Conservation (phyloP, 2,113 vertebrate genomes). For the Progne subis region DNA sequence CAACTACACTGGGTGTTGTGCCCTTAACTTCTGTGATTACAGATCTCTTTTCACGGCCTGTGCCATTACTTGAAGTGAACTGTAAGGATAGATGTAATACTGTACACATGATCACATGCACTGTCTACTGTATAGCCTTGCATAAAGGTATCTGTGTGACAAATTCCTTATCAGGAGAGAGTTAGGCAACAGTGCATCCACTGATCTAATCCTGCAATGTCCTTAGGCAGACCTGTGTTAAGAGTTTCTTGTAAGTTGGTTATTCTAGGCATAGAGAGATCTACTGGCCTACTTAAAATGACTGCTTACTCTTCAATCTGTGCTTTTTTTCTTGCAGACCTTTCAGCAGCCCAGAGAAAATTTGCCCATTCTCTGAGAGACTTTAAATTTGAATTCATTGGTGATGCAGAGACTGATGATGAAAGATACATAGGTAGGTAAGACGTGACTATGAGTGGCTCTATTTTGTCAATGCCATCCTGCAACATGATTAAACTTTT, state of each 20-base stretch:
- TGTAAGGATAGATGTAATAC: not conserved
- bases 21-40: not conserved
- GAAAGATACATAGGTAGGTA: constrained; percentile 91
- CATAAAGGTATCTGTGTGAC: not conserved
- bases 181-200: not conserved
- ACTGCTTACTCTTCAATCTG: not conserved
- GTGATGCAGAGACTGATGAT: constrained; percentile 95
- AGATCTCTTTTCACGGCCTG: not conserved
- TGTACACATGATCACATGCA: not conserved
- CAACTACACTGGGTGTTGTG: not conserved
- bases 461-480: not conserved
- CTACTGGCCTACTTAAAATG: not conserved
- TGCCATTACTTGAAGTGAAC: not conserved
- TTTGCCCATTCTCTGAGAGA: constrained; percentile 93
- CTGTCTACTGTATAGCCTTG: not conserved
- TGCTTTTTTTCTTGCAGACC: constrained; percentile 75
- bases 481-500: not conserved
- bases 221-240: not conserved
- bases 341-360: constrained; percentile 91
- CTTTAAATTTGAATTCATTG: constrained; percentile 97
- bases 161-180: not conserved
- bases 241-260: not conserved
- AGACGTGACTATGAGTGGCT: not conserved
- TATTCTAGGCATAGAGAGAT: not conserved
- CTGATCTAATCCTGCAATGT: not conserved